Evolutionary conservation across 1,140 invertebrate species (phyloP), one percentile per base, ranked within the genome.

Genomic region (Magallana angulata): DNA sequence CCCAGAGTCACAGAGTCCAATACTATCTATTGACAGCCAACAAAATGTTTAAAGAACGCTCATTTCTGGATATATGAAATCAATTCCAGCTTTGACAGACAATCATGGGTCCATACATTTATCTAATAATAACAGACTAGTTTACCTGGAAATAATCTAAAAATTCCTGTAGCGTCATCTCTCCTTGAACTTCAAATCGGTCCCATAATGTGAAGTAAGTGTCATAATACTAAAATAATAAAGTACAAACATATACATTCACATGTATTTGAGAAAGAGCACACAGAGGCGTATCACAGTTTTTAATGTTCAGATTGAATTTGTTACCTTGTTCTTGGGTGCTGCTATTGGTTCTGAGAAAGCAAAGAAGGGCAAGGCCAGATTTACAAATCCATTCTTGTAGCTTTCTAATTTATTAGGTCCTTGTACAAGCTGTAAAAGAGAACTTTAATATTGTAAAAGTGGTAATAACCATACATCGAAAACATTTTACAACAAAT

Each of bases 151-250:
- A 99, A 95, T 99, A 98, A 92, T 98, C 97, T 59, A 99, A 95
- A 94, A 99, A 99, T 94, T 99, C 97, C 92, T 97, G 96, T 24
- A 99, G 95, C 0, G 99, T 99, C 94, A 99, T 96, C 93, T 99
- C 98, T 11, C 98, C 98, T 84, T 97, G 95, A 0, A 99, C 97
- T 94, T 99, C 99, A 94, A 99, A 99, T 85, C 99, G 96, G 94
- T 99, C 99, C 99, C 99, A 99, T 11, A 99, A 95, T 0, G 98
- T 99, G 97, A 98, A 99, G 91, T 99, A 97, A 81, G 96, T 97
- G 48, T 98, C 98, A 93, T 99, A 98, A 94, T 99, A 99, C 92
- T 96, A 91, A 82, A 94, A 92, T 87, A 48, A 91, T 80, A 84
- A 59, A 83, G 87, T 8, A 87, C 2, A 5, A 48, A 48, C 36